Evolutionary conservation across 1,140 invertebrate species (phyloP), one percentile per base, ranked within the genome.

Genomic region (Conus betulinus): DNA sequence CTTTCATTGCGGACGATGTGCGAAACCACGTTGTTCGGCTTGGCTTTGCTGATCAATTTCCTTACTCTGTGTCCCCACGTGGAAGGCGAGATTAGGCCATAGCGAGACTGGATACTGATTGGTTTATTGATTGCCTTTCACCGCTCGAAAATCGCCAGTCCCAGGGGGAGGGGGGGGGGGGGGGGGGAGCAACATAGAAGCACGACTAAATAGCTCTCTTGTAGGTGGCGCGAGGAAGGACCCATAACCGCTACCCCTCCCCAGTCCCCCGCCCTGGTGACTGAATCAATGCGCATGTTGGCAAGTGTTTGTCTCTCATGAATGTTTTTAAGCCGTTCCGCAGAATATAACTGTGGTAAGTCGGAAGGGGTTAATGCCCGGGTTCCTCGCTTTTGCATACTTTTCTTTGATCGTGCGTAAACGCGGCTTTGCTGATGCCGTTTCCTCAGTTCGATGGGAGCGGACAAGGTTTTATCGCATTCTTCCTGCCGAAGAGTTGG

Each of bases 121-220:
- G 84, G 84, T 85, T 67, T 85, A 85, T 85, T 53, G 84, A 85
- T 85, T 85, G 60, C 60, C 52, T 85, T 85, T 67, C 63, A 74
- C 60, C 51, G 57, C 20, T 17, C 8, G 84, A 67, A 85, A 85
- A 85, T 52, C 39, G 84, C 63, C 39, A 6, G 63, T 20, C 53
- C 57, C 83, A 23, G 27, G 8, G 67, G 60, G 10, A 60, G 55
- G 57, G 57, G 57, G 15, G 57, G 57, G 57, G 57, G 57, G 57
- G 57, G 15, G 57, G 57, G 57, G 15, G 57, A 60, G 57, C 8
- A 60, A 15, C 8, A 15, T 15, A 78, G 13, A 78, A 1, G 76
- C 4, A 23, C 13, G 51, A 51, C 25, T 23, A 79, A 79, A 11
- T 23, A 25, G 71, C 11, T 79, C 39, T 79, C 76, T 13, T 20